A percentile compares a stretch with the other conserved stretches of the same genome.
Conservation (phyloP, 2,888 invertebrate species). For the Drosophila kokeensis region DNA sequence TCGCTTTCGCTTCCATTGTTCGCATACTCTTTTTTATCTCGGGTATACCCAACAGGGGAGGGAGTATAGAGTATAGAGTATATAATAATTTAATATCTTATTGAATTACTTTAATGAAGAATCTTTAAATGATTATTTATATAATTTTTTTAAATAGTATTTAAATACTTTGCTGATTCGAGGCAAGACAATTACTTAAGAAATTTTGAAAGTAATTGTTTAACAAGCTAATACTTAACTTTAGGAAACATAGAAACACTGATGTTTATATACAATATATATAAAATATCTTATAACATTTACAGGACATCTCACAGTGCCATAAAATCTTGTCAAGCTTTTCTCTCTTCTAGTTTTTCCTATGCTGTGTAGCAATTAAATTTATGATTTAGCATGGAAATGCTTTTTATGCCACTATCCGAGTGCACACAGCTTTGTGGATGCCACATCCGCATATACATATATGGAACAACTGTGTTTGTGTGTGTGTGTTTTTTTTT, state of each 20-base stretch:
- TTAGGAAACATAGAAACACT: too few species aligned
- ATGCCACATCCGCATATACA: background rate
- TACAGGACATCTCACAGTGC: constrained; percentile 2
- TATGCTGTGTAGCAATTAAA: constrained; percentile 66
- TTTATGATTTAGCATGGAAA: constrained; percentile 80
- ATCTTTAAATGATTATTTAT: background rate
- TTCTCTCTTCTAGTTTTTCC: constrained; percentile 41
- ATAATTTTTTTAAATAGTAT: background rate
- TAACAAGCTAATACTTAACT: too few species aligned
- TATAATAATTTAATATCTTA: background rate
- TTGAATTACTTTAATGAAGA: background rate
- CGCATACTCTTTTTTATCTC: constrained; percentile 23
- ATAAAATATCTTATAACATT: background rate
- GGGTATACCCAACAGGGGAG: background rate
- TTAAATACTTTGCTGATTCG: background rate
- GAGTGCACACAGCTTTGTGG: constrained; percentile 18
- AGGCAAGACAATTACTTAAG: too few species aligned
- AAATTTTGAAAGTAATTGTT: too few species aligned
- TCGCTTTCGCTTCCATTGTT: constrained; percentile 68
- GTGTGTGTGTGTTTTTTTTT: constrained; percentile 38
- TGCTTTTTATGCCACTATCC: constrained; percentile 70
- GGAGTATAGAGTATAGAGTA: background rate
- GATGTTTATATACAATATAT: too few species aligned
- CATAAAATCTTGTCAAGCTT: background rate
- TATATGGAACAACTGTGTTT: constrained; percentile 10